These are phyloP conservation scores for Cheiracanthium punctorium DNA, from an alignment of 2,888 invertebrate species.

Conservation along the genomic window DNA sequence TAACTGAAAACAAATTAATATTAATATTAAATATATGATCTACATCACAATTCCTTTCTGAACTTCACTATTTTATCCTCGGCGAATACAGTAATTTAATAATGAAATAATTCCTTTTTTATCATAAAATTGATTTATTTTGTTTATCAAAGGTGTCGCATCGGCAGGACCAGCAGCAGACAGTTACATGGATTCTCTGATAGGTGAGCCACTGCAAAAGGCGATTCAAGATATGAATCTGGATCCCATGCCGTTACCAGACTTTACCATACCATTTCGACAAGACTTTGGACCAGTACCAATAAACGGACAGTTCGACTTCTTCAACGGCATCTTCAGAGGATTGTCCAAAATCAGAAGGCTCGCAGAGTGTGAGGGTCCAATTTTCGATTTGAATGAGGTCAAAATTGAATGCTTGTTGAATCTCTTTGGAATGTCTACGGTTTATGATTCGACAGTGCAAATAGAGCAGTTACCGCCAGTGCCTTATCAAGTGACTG, in stretches of 20 bases:
- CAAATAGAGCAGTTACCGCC: conserved; percentile 36
- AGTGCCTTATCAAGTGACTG: conserved; percentile 41
- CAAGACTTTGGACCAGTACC: conserved; percentile 25
- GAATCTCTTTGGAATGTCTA: conserved; percentile 46
- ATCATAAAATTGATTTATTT: no score
- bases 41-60: no score
- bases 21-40: no score
- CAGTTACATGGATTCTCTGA: conserved; percentile 31
- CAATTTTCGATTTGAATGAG: conserved; percentile 21
- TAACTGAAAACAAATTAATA: no score
- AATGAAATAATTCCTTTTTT: no score
- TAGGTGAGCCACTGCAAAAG: conserved; percentile 27
- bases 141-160: neutral
- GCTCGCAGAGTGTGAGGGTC: conserved; percentile 36
- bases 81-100: no score
- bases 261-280: conserved; percentile 41
- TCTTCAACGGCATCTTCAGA: conserved; percentile 39
- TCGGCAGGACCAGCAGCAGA: conserved; percentile 24
- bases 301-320: conserved; percentile 30
- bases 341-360: conserved; percentile 36
- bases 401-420: conserved; percentile 38
- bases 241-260: conserved; percentile 43
- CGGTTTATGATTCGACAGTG: conserved; percentile 39
- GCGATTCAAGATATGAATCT: conserved; percentile 26
- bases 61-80: no score